These are phyloP conservation scores for Porites lobata DNA, from an alignment of 92 coral and sea anemone genomes.

Conservation along the genomic window DNA sequence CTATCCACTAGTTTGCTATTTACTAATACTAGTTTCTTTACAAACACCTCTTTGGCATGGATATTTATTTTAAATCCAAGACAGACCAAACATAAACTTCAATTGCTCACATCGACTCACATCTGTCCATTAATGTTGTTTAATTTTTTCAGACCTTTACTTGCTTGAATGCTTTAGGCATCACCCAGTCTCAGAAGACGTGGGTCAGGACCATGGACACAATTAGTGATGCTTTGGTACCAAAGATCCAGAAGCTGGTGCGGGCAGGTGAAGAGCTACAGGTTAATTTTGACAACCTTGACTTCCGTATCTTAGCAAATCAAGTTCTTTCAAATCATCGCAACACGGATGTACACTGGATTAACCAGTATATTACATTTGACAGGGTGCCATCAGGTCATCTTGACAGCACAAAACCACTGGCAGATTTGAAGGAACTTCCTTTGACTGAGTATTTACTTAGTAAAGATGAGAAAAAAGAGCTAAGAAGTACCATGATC, in stretches of 20 bases:
- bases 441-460: constrained; percentile 18
- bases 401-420: constrained; percentile 47
- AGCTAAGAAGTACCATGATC: constrained; percentile 13
- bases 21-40: no score
- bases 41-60: no score
- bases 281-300: constrained; percentile 38
- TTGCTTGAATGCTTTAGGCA: constrained; percentile 30
- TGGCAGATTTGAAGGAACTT: constrained; percentile 17
- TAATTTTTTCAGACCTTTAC: constrained; percentile 32
- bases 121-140: no score
- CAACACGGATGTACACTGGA: constrained; percentile 61
- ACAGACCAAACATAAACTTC: no score
- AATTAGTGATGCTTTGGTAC: constrained; percentile 1
- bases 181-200: constrained; percentile 32
- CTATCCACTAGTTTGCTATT: no score
- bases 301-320: constrained; percentile 25
- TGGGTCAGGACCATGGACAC: constrained; percentile 30
- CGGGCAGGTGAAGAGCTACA: constrained; percentile 8
- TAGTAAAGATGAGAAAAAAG: constrained; percentile 12
- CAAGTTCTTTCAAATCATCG: constrained; percentile 34
- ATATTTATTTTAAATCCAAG: no score
- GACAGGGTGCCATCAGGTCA: constrained; percentile 49
- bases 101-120: no score
- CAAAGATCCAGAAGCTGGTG: constrained; percentile 3
- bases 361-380: constrained; percentile 57